Base-by-base conservation (phyloP, 2,113 vertebrate species). In the Grammomys surdaster region DNA sequence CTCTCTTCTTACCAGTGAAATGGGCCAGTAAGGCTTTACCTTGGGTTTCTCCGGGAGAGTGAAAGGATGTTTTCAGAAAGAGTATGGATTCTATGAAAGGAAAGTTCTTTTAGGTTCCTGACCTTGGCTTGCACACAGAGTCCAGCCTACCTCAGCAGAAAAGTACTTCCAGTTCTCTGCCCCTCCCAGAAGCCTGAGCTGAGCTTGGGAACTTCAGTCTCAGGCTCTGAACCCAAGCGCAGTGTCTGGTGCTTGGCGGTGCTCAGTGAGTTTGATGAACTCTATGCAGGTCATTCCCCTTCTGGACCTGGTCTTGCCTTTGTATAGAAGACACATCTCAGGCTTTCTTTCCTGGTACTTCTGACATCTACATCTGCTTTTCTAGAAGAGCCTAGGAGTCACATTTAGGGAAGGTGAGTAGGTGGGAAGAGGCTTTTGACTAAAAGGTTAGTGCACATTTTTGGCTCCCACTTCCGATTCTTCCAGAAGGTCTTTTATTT, bases 391-490 rank as follows among this genome's bases (percentile, higher is more conserved):
- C 67, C 69, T 84, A 26, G 76, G 93, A 91, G 81, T 72, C 72
- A 60, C 84, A 43, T 65, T 73, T 46, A 67, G 81, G 96, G 89
- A 87, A 84, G 91, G 93, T 46, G 91, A 84, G 91, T 89, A 94
- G 95, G 94, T 85, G 94, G 70, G 87, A 72, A 91, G 7, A 81
- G 82, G 48, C 60, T 72, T 56, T 56, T 85, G 73, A 76, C 65
- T 58, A 70, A 94, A 97, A 97, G 96, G 91, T 93, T 95, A 94
- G 75, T 7, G 95, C 91, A 36, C 92, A 93, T 95, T 95, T 96
- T 94, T 89, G 97, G 91, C 82, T 93, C 70, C 56, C 91, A 93
- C 95, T 97, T 98, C 93, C 91, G 93, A 96, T 73, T 82, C 95
- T 96, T 90, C 93, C 91, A 76, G 86, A 88, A 90, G 81, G 73